Base-by-base conservation (phyloP, 2,797 vertebrate species). In the Lepus oiostolus region DNA sequence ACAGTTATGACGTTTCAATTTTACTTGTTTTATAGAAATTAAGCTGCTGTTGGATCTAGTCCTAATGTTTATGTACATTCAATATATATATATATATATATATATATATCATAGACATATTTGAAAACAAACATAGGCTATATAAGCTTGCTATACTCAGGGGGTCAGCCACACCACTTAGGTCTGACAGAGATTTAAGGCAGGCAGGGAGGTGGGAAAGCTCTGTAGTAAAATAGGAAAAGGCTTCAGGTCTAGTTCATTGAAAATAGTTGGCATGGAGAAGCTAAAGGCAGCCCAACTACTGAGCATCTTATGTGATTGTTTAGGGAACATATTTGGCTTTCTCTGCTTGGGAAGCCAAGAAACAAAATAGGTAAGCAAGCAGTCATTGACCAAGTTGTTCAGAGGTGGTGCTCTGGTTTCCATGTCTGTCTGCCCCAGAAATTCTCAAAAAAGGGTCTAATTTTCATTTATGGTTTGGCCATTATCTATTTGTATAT, bases 31-130 rank as follows among this genome's bases (percentile, higher is more conserved):
- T 32, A 65, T n/a, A 60, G 6, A 75, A 89, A 88, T 74, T 72
- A 60, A 91, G 89, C 30, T n/a, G 14, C 30, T 85, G 2, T 47
- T 89, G 35, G 2, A 71, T 28, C 6, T 26, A 32, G 13, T 54
- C 75, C 30, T 88, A 58, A 67, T 88, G 70, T 75, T 96, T 21
- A 11, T 47, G 47, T 68, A 58, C 70, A 1, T 74, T 62, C 70
- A 35, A 17, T 10, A 50, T 60, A 9, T 9, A 21, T 60, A 9
- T 9, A 22, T 38, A 80, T 28, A 17, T 10, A 50, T 60, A 9
- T 9, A 21, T 60, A 9, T 9, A 22, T 47, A 80, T 28, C 63
- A 2, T 83, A 22, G 12, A 68, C 50, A 58, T 75, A 42, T 11
- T 38, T 47, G 28, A 65, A 76, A 94, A 72, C 9, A 87, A 50